Evolutionary conservation across 2,797 vertebrate genomes (phyloP).

Genomic region (Sus cebifrons): DNA sequence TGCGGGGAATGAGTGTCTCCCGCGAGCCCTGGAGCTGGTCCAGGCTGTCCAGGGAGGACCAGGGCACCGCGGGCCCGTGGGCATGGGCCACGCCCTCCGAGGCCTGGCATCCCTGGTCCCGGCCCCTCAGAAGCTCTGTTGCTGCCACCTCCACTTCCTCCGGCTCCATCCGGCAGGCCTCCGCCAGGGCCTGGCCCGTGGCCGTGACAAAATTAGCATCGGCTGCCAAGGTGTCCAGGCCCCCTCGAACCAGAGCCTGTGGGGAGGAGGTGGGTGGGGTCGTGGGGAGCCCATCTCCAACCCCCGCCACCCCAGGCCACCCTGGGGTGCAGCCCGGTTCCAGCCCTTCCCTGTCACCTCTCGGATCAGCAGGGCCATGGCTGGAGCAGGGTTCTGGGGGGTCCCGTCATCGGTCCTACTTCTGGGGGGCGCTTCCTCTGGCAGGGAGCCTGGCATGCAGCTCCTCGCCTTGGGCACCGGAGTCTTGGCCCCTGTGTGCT

Average conservation of each 20-base stretch:
- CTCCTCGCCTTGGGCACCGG: background rate
- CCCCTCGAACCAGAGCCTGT: slow-evolving; percentile 93
- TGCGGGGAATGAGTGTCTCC: background rate
- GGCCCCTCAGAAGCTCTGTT: slow-evolving; percentile 87
- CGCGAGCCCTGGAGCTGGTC: background rate
- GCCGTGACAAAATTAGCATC: slow-evolving; percentile 91
- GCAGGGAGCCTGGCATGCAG: background rate
- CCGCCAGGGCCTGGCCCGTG: slow-evolving; percentile 92
- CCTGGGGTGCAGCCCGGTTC: accelerated
- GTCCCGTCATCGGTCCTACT: background rate
- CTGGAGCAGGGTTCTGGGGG: slow-evolving; percentile 77
- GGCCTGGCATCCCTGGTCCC: slow-evolving; percentile 79
- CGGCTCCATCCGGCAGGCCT: slow-evolving; percentile 91
- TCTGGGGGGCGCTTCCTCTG: accelerated
- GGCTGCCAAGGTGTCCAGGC: slow-evolving; percentile 90
- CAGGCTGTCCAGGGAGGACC: slow-evolving; percentile 13
- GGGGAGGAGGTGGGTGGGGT: background rate
- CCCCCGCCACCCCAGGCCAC: background rate
- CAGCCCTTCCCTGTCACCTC: slow-evolving; percentile 90
- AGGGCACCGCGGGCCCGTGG: background rate
- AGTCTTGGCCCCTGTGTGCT: slow-evolving; percentile 15
- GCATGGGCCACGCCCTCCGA: slow-evolving; percentile 6
- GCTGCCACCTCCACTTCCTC: slow-evolving; percentile 92
- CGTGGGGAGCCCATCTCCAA: background rate
- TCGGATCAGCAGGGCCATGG: slow-evolving; percentile 92